Conservation (phyloP, 2,113 vertebrate genomes). For the Sceloporus undulatus region DNA sequence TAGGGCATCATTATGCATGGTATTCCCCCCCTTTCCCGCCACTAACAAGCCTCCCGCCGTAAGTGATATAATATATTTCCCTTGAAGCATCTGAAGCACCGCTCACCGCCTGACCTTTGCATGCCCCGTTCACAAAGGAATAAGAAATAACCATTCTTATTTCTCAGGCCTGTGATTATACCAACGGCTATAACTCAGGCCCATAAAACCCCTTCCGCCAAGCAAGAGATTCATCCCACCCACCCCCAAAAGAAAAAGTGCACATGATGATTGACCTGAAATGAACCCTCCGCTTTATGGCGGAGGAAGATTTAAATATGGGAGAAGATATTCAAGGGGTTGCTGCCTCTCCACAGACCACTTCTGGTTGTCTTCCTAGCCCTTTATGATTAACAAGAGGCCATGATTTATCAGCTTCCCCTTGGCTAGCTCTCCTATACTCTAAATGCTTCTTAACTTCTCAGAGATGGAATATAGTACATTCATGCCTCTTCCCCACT, state of each 20-base stretch:
- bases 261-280: conserved; percentile 57
- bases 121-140: conserved; percentile 72
- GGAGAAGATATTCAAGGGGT: conserved; percentile 47
- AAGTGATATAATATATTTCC: conserved; percentile 68
- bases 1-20: conserved; percentile 39
- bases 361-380: conserved; percentile 26
- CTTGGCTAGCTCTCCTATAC: neutral
- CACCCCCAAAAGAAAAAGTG: conserved; percentile 56
- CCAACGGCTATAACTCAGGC: conserved; percentile 68
- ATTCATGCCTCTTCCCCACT: neutral
- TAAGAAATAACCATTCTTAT: conserved; percentile 69
- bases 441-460: conserved; percentile 39
- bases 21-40: conserved; percentile 23
- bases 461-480: conserved; percentile 26
- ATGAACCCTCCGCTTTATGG: conserved; percentile 63
- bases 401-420: conserved; percentile 2
- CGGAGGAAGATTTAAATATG: conserved; percentile 68
- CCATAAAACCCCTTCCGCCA: conserved; percentile 63
- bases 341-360: conserved; percentile 53
- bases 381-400: conserved; percentile 17
- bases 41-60: conserved; percentile 62
- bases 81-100: conserved; percentile 74
- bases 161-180: conserved; percentile 66
- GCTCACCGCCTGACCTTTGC: conserved; percentile 63
- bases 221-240: conserved; percentile 50